phyloP scores from a whole-genome alignment of 2,113 vertebrate species.

The Nibea albiflora region DNA sequence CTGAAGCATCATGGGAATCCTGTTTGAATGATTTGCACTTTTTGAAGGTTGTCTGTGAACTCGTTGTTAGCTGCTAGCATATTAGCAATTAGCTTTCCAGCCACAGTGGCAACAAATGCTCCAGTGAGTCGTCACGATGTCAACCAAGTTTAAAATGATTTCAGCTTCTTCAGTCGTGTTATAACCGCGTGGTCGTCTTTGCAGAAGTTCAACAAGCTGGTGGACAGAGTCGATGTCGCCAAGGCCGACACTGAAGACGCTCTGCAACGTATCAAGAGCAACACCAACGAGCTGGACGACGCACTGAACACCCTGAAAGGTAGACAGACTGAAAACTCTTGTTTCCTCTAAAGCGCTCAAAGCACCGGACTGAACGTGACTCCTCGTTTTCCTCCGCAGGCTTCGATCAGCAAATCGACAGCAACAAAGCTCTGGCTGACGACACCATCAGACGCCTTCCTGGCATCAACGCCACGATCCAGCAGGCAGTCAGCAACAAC shows the following conservation, averaged over 20 bases:
- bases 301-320: conserved; percentile 89
- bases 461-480: conserved; percentile 83
- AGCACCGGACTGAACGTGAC: not conserved
- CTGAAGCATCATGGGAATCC: not conserved
- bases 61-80: not conserved
- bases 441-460: conserved; percentile 87
- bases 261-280: conserved; percentile 83
- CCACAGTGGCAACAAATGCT: not conserved
- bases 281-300: conserved; percentile 86
- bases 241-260: conserved; percentile 85
- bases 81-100: not conserved
- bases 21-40: too few relatives aligned
- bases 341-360: not conserved
- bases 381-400: conserved; percentile 76
- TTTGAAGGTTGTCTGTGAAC: too few relatives aligned
- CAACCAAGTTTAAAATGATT: not conserved
- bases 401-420: conserved; percentile 87
- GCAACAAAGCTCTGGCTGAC: conserved; percentile 82
- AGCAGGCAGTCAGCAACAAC: conserved; percentile 81
- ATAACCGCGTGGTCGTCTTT: not conserved
- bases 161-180: not conserved
- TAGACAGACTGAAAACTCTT: conserved; percentile 34
- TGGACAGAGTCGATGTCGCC: conserved; percentile 86
- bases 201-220: conserved; percentile 84
- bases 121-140: not conserved